Evolutionary conservation across 2,888 invertebrate species (phyloP).

Genomic region (Mystacides longicornis): DNA sequence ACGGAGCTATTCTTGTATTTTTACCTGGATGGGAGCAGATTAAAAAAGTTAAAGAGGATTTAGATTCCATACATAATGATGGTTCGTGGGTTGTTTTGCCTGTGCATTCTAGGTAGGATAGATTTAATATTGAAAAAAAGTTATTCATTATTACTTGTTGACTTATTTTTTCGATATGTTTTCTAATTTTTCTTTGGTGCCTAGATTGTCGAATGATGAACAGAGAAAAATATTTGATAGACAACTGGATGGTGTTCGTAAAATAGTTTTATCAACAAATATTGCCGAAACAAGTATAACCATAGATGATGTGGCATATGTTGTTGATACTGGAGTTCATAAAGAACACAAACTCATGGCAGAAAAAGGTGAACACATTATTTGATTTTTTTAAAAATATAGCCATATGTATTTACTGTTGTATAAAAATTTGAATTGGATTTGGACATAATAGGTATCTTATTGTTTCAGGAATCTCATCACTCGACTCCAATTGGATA

Average conservation of each 20-base stretch:
- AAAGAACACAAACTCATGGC: conserved; percentile 50
- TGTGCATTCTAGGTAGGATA: conserved; percentile 50
- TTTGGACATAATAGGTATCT: background rate
- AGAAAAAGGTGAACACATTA: conserved; percentile 35
- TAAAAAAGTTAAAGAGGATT: conserved; percentile 40
- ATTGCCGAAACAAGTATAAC: conserved; percentile 69
- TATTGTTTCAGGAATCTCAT: conserved; percentile 36
- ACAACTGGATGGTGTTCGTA: conserved; percentile 47
- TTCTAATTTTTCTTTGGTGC: background rate
- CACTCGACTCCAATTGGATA: conserved; percentile 53
- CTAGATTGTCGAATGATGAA: conserved; percentile 50
- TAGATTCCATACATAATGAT: conserved; percentile 36
- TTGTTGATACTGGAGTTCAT: conserved; percentile 57
- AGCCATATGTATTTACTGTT: background rate
- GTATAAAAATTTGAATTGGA: background rate
- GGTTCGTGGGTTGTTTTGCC: conserved; percentile 40
- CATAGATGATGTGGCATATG: conserved; percentile 61
- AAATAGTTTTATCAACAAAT: conserved; percentile 64
- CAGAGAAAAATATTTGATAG: conserved; percentile 51
- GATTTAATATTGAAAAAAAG: background rate
- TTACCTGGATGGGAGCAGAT: conserved; percentile 73
- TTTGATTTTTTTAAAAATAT: background rate
- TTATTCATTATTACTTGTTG: background rate
- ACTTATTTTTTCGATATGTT: background rate
- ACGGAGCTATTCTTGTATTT: conserved; percentile 66